A percentile compares a stretch with the other conserved stretches of the same genome.
These are phyloP conservation scores for Melangyna quadrimaculata DNA, from an alignment of 2,888 invertebrate species.

Conservation along the genomic window DNA sequence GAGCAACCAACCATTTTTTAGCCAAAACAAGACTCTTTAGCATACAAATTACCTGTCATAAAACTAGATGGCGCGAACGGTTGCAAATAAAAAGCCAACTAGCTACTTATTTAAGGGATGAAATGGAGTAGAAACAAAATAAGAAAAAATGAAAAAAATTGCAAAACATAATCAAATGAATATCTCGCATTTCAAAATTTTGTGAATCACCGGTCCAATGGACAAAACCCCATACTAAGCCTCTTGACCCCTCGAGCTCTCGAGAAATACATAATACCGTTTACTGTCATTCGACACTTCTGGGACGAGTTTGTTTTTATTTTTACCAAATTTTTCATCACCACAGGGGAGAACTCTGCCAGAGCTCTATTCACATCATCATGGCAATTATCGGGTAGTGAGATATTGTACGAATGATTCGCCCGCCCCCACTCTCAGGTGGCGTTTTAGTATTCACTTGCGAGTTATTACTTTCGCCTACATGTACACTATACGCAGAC, in stretches of 20 bases:
- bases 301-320: conserved; percentile 36
- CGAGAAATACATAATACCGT: neutral
- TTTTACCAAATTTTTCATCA: conserved; percentile 14
- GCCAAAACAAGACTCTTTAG: conserved; percentile 32
- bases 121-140: neutral
- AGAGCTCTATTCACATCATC: conserved; percentile 36
- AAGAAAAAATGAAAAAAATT: conserved; percentile 6
- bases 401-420: conserved; percentile 5
- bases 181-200: conserved; percentile 55
- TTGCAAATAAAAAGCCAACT: conserved; percentile 34
- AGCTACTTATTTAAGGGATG: neutral
- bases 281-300: conserved; percentile 12
- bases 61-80: conserved; percentile 61
- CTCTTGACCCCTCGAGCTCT: neutral
- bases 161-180: conserved; percentile 50
- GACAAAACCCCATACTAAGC: neutral
- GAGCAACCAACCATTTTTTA: neutral
- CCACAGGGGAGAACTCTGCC: conserved; percentile 43
- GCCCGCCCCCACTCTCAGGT: conserved; percentile 29
- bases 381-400: conserved; percentile 30
- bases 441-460: conserved; percentile 47
- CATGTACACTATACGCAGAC: neutral
- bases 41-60: conserved; percentile 60
- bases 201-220: conserved; percentile 40
- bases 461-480: conserved; percentile 48